phyloP scores from a whole-genome alignment of 2,888 invertebrate genomes.

The Acrocera orbiculus region DNA sequence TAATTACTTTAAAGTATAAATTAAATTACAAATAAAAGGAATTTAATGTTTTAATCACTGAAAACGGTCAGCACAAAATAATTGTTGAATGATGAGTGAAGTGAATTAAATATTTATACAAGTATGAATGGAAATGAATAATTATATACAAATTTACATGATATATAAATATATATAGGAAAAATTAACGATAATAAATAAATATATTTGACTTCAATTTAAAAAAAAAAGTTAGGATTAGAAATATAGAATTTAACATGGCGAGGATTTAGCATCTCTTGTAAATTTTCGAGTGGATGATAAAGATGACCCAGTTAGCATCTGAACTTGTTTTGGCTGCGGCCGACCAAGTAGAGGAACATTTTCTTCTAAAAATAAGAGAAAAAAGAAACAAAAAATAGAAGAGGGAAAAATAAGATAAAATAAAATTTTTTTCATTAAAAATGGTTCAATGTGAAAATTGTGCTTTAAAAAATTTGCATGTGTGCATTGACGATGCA shows the following conservation, averaged over 20 bases:
- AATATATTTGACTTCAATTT: background rate
- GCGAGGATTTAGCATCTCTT: conserved; percentile 14
- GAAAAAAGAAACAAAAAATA: conserved; percentile 16
- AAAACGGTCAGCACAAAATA: too few species aligned
- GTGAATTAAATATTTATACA: too few species aligned
- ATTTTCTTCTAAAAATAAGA: conserved; percentile 34
- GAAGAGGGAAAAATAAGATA: conserved; percentile 16
- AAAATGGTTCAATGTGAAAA: too few species aligned
- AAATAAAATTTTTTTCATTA: conserved; percentile 14
- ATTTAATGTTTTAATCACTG: too few species aligned
- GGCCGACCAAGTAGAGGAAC: conserved; percentile 35
- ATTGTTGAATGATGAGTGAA: too few species aligned
- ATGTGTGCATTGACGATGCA: too few species aligned
- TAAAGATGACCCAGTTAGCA: conserved; percentile 15
- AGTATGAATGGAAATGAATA: too few species aligned
- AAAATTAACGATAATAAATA: background rate
- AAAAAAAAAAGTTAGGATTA: conserved; percentile 2
- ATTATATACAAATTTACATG: too few species aligned
- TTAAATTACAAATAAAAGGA: too few species aligned
- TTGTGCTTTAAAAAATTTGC: too few species aligned
- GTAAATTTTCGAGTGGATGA: conserved; percentile 8
- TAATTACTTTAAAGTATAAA: too few species aligned
- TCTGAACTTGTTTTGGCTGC: conserved; percentile 19
- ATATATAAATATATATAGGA: too few species aligned
- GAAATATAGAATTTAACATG: conserved; percentile 10